These are phyloP conservation scores for Perizoma flavofasciatum DNA, from an alignment of 2,888 invertebrate species.

Conservation along the genomic window DNA sequence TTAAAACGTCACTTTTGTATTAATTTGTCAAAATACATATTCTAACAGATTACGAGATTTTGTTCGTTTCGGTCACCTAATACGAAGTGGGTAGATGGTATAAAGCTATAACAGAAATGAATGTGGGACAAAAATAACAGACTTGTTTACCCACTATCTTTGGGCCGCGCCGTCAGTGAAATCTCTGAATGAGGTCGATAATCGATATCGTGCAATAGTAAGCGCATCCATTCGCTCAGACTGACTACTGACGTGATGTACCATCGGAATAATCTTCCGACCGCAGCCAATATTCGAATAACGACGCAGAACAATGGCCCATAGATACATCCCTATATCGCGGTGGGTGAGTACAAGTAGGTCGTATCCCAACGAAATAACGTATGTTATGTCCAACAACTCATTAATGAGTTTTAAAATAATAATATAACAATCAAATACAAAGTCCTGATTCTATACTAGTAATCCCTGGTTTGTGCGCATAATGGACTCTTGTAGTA, in stretches of 20 bases:
- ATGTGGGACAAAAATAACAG: slow-evolving; percentile 18
- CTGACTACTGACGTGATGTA: slow-evolving; percentile 76
- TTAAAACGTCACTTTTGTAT: too few species aligned
- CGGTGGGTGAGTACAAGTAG: not conserved
- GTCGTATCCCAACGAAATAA: too few species aligned
- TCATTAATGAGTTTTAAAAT: too few species aligned
- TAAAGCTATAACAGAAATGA: slow-evolving; percentile 2
- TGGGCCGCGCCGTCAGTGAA: slow-evolving; percentile 45
- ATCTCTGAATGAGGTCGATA: slow-evolving; percentile 67
- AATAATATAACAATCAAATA: too few species aligned
- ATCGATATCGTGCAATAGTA: slow-evolving; percentile 70
- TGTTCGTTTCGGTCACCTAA: slow-evolving; percentile 1
- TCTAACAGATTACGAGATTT: not conserved
- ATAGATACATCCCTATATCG: slow-evolving; percentile 18
- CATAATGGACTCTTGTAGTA: too few species aligned
- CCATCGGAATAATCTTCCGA: slow-evolving; percentile 65
- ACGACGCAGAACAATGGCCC: slow-evolving; percentile 22
- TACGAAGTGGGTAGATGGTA: slow-evolving; percentile 2
- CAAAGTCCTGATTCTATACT: too few species aligned
- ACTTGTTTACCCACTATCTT: slow-evolving; percentile 39
- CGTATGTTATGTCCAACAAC: too few species aligned
- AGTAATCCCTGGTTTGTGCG: too few species aligned
- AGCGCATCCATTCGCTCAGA: slow-evolving; percentile 72
- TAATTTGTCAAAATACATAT: too few species aligned
- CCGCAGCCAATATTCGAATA: slow-evolving; percentile 46